These are phyloP conservation scores for Hemibates koningsi DNA, from an alignment of 2,113 vertebrate species.

Conservation along the genomic window DNA sequence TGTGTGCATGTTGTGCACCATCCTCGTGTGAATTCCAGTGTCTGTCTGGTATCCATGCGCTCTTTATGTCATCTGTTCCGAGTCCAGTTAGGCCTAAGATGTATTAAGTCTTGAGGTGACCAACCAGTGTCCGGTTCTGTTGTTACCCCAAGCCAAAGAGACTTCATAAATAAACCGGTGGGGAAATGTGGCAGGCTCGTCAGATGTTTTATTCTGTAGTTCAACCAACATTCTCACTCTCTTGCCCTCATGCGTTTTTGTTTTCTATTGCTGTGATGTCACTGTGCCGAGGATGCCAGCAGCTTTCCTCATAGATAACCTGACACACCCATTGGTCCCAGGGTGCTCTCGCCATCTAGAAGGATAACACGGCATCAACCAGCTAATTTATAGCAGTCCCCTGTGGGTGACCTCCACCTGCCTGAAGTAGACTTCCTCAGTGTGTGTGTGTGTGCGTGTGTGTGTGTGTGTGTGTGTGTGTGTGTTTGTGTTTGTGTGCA, in stretches of 20 bases:
- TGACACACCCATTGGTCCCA: constrained; percentile 37
- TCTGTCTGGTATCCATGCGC: constrained; percentile 5
- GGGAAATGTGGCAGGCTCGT: constrained; percentile 18
- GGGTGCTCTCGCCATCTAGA: constrained; percentile 29
- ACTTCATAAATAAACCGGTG: constrained; percentile 49
- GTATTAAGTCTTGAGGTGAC: constrained; percentile 60
- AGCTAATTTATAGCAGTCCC: constrained; percentile 53
- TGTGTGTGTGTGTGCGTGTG: not conserved
- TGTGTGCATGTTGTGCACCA: not conserved
- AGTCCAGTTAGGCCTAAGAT: constrained; percentile 62
- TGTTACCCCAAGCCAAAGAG: constrained; percentile 31
- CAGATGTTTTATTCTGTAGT: constrained; percentile 19
- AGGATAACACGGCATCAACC: constrained; percentile 35
- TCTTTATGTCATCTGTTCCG: constrained; percentile 17
- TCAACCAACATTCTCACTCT: not conserved
- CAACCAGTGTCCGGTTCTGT: constrained; percentile 54
- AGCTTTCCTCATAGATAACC: constrained; percentile 51
- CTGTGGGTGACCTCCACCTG: constrained; percentile 37
- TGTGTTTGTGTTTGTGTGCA: not conserved
- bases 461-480: not conserved
- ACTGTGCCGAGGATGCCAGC: constrained; percentile 49
- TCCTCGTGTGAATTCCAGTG: not conserved
- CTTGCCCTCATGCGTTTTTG: not conserved
- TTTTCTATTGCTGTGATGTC: constrained; percentile 39
- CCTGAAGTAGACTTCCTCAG: not conserved